These are phyloP conservation scores for Calcarius lapponicus DNA, from an alignment of 2,797 vertebrate genomes.

Conservation along the genomic window DNA sequence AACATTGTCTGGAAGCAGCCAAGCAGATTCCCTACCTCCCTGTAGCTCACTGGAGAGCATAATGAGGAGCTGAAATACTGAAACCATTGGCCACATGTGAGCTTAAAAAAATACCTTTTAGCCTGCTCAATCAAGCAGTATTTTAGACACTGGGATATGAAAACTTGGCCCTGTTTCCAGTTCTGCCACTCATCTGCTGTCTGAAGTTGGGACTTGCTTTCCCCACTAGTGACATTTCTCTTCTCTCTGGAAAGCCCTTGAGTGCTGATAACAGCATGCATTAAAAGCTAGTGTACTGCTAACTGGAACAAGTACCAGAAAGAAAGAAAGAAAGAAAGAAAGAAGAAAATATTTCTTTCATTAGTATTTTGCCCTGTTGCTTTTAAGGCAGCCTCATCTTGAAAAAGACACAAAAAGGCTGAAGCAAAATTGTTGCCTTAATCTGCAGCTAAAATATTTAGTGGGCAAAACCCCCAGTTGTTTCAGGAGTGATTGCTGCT, in stretches of 20 bases:
- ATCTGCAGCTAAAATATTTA: constrained; percentile 5
- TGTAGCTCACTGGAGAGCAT: neutral
- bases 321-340: too few relatives aligned
- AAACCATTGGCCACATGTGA: neutral
- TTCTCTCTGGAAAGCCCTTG: neutral
- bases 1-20: neutral
- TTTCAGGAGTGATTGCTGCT: neutral
- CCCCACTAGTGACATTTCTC: neutral
- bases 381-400: neutral
- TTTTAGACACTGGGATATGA: neutral
- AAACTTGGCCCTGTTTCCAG: neutral
- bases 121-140: neutral
- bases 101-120: neutral
- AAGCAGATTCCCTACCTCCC: neutral
- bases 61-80: neutral
- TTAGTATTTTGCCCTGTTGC: neutral
- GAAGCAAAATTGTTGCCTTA: neutral
- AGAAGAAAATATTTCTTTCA: neutral
- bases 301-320: neutral
- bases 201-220: neutral
- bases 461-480: rapidly evolving
- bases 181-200: neutral
- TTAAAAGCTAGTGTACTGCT: neutral
- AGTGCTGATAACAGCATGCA: neutral
- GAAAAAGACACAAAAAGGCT: neutral